phyloP scores from a whole-genome alignment of 2,888 invertebrate genomes.

The Melanargia galathea region DNA sequence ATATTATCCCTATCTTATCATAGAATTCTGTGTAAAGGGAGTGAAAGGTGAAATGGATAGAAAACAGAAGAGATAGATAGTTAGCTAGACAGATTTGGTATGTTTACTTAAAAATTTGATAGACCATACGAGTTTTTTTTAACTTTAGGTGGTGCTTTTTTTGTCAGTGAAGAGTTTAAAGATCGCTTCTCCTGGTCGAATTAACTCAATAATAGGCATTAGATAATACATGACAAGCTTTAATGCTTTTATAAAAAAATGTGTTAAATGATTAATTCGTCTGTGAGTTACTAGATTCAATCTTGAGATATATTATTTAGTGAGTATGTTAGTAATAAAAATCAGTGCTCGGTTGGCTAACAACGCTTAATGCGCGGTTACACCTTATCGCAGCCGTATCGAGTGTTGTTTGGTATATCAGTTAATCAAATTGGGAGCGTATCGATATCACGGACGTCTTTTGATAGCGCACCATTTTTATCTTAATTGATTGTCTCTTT shows the following conservation, averaged over 20 bases:
- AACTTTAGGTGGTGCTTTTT: too few relatives aligned
- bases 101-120: too few relatives aligned
- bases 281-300: constrained; percentile 36
- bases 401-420: constrained; percentile 74
- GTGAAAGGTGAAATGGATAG: too few relatives aligned
- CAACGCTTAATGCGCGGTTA: constrained; percentile 74
- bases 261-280: constrained; percentile 2
- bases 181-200: too few relatives aligned
- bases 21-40: too few relatives aligned
- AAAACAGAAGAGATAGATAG: too few relatives aligned
- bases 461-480: constrained; percentile 71
- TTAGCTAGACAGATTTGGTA: too few relatives aligned
- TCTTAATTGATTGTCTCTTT: constrained; percentile 79
- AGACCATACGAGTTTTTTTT: too few relatives aligned
- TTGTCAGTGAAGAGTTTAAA: too few relatives aligned
- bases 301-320: constrained; percentile 58
- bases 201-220: too few relatives aligned
- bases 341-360: constrained; percentile 74
- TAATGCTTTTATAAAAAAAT: neutral
- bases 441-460: constrained; percentile 72
- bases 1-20: too few relatives aligned
- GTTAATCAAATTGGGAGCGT: constrained; percentile 79
- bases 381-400: constrained; percentile 73
- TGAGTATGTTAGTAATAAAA: constrained; percentile 74
- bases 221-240: too few relatives aligned